These are phyloP conservation scores for Ditylenchus dipsaci DNA, from an alignment of 1,140 invertebrate species.

Conservation along the genomic window DNA sequence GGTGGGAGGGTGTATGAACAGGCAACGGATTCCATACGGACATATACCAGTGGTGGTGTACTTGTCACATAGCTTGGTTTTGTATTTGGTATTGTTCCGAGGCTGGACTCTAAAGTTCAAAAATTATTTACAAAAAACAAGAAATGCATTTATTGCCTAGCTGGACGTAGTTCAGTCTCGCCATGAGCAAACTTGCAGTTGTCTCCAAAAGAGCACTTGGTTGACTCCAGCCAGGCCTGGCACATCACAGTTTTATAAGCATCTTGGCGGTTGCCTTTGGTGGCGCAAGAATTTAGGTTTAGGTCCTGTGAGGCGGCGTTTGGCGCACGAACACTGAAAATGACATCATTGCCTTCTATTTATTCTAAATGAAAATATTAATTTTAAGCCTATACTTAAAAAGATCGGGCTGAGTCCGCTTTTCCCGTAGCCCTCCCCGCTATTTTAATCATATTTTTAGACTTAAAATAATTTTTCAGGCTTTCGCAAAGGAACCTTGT, in stretches of 20 bases:
- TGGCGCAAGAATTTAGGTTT: neutral
- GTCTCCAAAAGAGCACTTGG: conserved; percentile 44
- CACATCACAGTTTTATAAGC: conserved; percentile 56
- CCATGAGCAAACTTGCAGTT: conserved; percentile 53
- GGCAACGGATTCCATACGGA: conserved; percentile 48
- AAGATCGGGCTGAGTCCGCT: too few relatives aligned
- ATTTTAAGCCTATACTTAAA: too few relatives aligned
- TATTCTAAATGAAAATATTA: too few relatives aligned
- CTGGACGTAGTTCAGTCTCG: conserved; percentile 44
- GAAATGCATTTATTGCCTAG: conserved; percentile 2
- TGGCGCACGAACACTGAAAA: neutral
- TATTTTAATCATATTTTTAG: too few relatives aligned
- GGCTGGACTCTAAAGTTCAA: conserved; percentile 23
- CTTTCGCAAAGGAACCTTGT: too few relatives aligned
- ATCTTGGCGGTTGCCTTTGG: conserved; percentile 36
- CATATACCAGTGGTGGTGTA: conserved; percentile 52
- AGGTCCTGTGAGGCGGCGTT: neutral
- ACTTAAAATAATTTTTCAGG: too few relatives aligned
- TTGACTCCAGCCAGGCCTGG: conserved; percentile 50
- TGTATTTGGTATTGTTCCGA: conserved; percentile 50
- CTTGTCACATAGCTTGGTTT: conserved; percentile 54
- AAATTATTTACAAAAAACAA: neutral
- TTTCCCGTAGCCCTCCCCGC: too few relatives aligned
- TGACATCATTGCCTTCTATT: too few relatives aligned
- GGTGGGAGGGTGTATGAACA: conserved; percentile 49